Evolutionary conservation across 2,113 vertebrate genomes (phyloP).

Genomic region (Corythoichthys haematopterus): DNA sequence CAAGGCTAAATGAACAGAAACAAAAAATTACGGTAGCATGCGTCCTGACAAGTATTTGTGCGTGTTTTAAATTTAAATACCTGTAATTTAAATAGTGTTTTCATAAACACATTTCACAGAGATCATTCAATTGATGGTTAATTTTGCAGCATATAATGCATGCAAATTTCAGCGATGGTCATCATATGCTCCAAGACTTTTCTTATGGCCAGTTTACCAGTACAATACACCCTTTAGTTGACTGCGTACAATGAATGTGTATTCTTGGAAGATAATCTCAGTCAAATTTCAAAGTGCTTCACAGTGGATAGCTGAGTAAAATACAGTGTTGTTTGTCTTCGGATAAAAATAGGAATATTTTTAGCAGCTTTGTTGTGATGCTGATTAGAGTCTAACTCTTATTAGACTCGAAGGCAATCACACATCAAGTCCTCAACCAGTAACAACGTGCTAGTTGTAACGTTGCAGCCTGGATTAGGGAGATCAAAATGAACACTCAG

Average conservation of each 20-base stretch:
- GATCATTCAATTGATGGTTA: neutral
- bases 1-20: slow-evolving; percentile 13
- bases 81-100: neutral
- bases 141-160: neutral
- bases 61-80: too few species aligned
- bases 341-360: slow-evolving; percentile 15
- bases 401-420: slow-evolving; percentile 5
- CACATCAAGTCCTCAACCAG: slow-evolving; percentile 13
- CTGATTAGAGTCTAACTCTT: slow-evolving; percentile 20
- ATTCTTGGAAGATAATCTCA: neutral
- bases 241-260: neutral
- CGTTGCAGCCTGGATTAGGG: neutral
- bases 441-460: slow-evolving; percentile 9
- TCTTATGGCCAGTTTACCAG: neutral
- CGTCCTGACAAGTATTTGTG: slow-evolving; percentile 34
- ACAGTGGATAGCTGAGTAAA: neutral
- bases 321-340: neutral
- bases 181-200: neutral
- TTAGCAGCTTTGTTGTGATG: slow-evolving; percentile 28
- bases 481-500: too few species aligned
- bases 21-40: slow-evolving; percentile 26
- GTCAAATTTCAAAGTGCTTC: neutral
- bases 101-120: neutral
- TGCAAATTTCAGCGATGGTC: neutral
- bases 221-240: too few species aligned